phyloP scores from a whole-genome alignment of 1,140 invertebrate genomes.

The Drosophila takahashii region DNA sequence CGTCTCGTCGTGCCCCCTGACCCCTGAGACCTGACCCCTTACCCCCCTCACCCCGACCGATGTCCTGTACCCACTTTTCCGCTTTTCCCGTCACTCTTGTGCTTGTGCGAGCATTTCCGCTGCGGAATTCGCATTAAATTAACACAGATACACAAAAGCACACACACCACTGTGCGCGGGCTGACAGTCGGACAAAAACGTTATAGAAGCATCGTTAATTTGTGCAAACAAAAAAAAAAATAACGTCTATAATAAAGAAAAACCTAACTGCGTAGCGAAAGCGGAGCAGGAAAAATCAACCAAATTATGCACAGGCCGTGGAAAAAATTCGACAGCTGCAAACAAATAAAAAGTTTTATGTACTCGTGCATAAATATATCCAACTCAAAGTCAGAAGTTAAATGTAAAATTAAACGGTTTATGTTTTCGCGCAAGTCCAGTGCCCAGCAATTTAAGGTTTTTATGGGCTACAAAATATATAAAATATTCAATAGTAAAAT shows the following conservation, averaged over 20 bases:
- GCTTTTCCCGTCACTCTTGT: not conserved
- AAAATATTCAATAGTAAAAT: too few relatives aligned
- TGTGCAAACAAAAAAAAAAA: slow-evolving; percentile 70
- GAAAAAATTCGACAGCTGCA: slow-evolving; percentile 48
- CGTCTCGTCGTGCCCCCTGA: not conserved
- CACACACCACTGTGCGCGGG: slow-evolving; percentile 2
- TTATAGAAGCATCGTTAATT: slow-evolving; percentile 75
- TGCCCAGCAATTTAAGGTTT: not conserved
- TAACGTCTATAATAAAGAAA: slow-evolving; percentile 24
- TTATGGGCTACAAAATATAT: too few relatives aligned
- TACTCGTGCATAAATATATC: slow-evolving; percentile 28
- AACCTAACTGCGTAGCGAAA: slow-evolving; percentile 23
- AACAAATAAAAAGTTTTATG: slow-evolving; percentile 51
- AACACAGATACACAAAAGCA: slow-evolving; percentile 53
- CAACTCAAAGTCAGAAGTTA: slow-evolving; percentile 61
- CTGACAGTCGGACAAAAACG: slow-evolving; percentile 41
- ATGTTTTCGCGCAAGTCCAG: slow-evolving; percentile 1
- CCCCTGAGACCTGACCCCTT: not conserved
- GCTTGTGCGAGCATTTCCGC: slow-evolving; percentile 69
- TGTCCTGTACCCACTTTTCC: slow-evolving; percentile 2
- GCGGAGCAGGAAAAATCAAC: slow-evolving; percentile 5
- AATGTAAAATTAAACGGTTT: slow-evolving; percentile 58
- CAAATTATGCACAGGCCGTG: slow-evolving; percentile 50
- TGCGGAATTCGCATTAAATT: slow-evolving; percentile 80
- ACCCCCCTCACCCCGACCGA: too few relatives aligned